Percentiles rank a stretch among this genome's conserved stretches.
These are phyloP conservation scores for Balanococcus diminutus DNA, from an alignment of 2,888 invertebrate genomes.

Conservation along the genomic window DNA sequence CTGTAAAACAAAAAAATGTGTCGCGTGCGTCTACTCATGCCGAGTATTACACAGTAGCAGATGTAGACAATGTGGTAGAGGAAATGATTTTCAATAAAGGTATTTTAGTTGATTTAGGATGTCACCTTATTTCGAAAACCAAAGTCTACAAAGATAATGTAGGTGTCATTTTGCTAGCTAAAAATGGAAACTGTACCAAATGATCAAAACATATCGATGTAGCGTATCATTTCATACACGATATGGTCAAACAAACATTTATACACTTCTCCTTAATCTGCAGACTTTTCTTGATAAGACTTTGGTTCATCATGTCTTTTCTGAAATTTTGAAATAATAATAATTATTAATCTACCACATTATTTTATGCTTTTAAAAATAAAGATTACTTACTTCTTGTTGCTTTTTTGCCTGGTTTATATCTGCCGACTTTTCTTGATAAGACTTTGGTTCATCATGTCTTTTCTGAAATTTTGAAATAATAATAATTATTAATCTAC, in stretches of 20 bases:
- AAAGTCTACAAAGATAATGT: not conserved
- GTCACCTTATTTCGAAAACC: not conserved
- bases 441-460: too few species aligned
- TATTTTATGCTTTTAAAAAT: too few species aligned
- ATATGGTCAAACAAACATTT: not conserved
- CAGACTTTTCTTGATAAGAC: too few species aligned
- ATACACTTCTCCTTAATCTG: too few species aligned
- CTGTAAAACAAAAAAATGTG: conserved; percentile 14
- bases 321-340: too few species aligned
- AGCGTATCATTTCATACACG: conserved; percentile 8
- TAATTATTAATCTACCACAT: too few species aligned
- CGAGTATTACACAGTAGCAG: conserved; percentile 23
- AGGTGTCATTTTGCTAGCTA: not conserved
- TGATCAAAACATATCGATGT: not conserved
- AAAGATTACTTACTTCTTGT: too few species aligned
- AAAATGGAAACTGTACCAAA: conserved; percentile 19
- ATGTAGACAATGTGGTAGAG: not conserved
- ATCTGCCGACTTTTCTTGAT: too few species aligned
- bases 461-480: too few species aligned
- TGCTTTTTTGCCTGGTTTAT: too few species aligned
- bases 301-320: too few species aligned
- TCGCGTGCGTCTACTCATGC: not conserved
- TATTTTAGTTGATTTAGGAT: not conserved
- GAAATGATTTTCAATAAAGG: not conserved
- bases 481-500: too few species aligned